phyloP scores from a whole-genome alignment of 2,797 vertebrate species.

The Falco biarmicus region DNA sequence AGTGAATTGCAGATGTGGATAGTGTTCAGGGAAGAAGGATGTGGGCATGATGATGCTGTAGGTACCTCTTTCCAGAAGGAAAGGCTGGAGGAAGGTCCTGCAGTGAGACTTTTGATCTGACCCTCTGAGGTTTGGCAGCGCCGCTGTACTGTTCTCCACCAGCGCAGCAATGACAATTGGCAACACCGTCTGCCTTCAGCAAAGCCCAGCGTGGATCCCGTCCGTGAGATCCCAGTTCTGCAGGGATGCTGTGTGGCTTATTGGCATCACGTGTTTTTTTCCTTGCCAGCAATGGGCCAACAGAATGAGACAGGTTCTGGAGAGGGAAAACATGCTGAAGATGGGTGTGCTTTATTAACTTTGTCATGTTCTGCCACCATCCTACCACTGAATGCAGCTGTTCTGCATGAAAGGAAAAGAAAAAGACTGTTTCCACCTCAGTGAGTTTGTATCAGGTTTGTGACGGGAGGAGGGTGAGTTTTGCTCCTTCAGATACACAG shows the following conservation, averaged over 20 bases:
- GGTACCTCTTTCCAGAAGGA: not conserved
- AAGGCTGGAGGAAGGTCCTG: not conserved
- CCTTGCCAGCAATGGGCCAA: not conserved
- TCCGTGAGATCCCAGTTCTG: not conserved
- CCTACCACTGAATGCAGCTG: not conserved
- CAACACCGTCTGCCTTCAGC: not conserved
- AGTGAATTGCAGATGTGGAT: fast-evolving
- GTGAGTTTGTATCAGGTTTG: not conserved
- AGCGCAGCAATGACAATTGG: not conserved
- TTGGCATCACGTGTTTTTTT: not conserved
- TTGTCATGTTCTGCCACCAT: not conserved
- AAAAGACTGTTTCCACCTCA: not conserved
- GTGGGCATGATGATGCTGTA: not conserved
- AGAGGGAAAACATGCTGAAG: not conserved
- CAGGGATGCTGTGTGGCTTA: not conserved
- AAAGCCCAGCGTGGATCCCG: fast-evolving
- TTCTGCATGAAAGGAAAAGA: not conserved
- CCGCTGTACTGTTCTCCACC: not conserved
- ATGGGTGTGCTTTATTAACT: not conserved
- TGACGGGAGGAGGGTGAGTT: not conserved
- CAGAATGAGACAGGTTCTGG: not conserved
- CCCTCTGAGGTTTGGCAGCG: not conserved
- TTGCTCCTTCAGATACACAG: not conserved
- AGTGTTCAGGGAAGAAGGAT: not conserved
- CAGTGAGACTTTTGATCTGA: not conserved